A percentile compares a stretch with the other conserved stretches of the same genome.
Conservation (phyloP, 2,113 vertebrate species). For the Athene noctua region DNA sequence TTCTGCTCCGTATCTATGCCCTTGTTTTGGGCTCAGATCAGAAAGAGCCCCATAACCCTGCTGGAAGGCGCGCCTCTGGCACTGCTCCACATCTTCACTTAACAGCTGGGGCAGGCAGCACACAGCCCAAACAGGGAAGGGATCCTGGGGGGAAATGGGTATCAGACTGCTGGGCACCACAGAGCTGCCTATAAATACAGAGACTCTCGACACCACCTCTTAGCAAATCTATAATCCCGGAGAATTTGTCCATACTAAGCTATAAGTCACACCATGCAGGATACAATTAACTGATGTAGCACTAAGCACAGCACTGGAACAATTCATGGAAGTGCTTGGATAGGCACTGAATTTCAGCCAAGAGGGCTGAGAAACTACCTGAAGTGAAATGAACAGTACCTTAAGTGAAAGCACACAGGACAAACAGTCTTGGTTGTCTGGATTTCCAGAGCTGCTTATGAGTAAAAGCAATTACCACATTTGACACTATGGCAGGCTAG, state of each 20-base stretch:
- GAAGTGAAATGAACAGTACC: not conserved
- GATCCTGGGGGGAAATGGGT: not conserved
- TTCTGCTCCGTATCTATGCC: not conserved
- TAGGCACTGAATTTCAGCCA: not conserved
- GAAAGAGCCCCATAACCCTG: not conserved
- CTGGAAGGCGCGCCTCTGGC: not conserved
- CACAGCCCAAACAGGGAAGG: not conserved
- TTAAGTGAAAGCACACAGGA: not conserved
- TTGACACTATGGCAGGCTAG: not conserved
- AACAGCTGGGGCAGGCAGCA: rapidly evolving
- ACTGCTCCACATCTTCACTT: not conserved
- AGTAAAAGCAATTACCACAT: not conserved
- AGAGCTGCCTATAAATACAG: not conserved
- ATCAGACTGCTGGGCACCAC: not conserved
- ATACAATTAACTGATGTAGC: not conserved
- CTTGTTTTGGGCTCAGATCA: not conserved
- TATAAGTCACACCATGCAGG: rapidly evolving
- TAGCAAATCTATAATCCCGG: not conserved
- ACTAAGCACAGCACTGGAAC: not conserved
- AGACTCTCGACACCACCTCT: not conserved
- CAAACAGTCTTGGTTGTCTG: not conserved
- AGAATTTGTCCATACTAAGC: not conserved
- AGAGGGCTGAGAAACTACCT: not conserved
- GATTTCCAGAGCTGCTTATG: not conserved
- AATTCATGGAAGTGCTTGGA: not conserved